These are phyloP conservation scores for Nylanderia fulva DNA, from an alignment of 1,140 invertebrate species.

Conservation along the genomic window DNA sequence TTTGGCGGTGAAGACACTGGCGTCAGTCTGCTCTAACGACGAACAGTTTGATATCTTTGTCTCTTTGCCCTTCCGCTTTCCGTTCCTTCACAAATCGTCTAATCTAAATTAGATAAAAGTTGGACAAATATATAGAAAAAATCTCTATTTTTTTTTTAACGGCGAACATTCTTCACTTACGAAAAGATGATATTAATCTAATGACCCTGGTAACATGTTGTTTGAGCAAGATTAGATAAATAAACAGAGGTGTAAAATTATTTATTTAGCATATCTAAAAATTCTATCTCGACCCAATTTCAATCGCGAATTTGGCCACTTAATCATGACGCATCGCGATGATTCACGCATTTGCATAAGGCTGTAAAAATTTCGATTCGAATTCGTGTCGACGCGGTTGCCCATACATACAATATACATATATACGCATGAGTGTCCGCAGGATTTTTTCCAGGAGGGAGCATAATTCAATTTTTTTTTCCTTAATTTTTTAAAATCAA, in stretches of 20 bases:
- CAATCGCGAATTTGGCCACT: not conserved
- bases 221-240: not conserved
- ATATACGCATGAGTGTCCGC: too few species aligned
- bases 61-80: not conserved
- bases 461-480: too few species aligned
- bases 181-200: not conserved
- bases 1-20: conserved; percentile 67
- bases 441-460: too few species aligned
- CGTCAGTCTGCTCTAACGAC: conserved; percentile 67
- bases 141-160: too few species aligned
- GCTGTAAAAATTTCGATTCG: conserved; percentile 26
- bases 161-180: not conserved
- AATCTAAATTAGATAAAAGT: not conserved
- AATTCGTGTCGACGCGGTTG: conserved; percentile 18
- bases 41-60: not conserved
- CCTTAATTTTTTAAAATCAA: too few species aligned
- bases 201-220: not conserved
- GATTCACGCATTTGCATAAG: conserved; percentile 30
- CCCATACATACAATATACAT: not conserved
- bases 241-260: not conserved
- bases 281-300: not conserved
- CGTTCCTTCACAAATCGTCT: too few species aligned
- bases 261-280: conserved; percentile 3
- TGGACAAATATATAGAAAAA: too few species aligned
- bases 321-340: conserved; percentile 1